Conservation (phyloP, 2,797 vertebrate species). For the Peromyscus eremicus region DNA sequence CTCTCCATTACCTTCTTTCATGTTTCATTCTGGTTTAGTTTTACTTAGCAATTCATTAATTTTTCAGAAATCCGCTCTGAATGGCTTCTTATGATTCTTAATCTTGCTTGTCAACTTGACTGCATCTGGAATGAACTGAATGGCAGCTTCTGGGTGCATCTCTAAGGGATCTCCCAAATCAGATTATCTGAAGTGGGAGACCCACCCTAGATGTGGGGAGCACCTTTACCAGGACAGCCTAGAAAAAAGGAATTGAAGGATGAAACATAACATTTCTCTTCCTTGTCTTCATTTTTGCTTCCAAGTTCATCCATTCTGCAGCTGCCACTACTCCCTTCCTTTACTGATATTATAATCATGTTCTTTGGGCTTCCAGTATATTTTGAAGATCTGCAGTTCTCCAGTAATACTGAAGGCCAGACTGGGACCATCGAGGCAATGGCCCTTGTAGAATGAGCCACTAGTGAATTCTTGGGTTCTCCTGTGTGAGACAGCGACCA, state of each 20-base stretch:
- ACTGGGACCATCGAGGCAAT: background rate
- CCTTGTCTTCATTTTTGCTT: no score
- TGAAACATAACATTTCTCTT: background rate
- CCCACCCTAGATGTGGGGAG: no score
- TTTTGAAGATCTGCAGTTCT: background rate
- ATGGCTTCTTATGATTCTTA: background rate
- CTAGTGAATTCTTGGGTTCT: background rate
- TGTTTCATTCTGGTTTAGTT: background rate
- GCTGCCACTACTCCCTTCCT: background rate
- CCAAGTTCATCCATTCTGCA: background rate
- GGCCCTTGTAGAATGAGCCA: no score
- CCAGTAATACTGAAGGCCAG: background rate
- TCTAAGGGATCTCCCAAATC: background rate
- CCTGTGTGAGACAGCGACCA: background rate
- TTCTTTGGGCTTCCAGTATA: background rate
- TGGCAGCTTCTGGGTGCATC: background rate
- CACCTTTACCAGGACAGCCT: no score
- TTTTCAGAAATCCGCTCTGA: background rate
- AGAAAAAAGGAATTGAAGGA: background rate
- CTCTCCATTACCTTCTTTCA: background rate
- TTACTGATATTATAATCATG: background rate
- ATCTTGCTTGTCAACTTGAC: background rate
- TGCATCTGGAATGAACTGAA: background rate
- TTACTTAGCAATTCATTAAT: background rate
- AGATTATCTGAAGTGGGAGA: background rate